A percentile compares a stretch with the other conserved stretches of the same genome.
These are phyloP conservation scores for Littorina saxatilis DNA, from an alignment of 1,140 invertebrate species.

Conservation along the genomic window DNA sequence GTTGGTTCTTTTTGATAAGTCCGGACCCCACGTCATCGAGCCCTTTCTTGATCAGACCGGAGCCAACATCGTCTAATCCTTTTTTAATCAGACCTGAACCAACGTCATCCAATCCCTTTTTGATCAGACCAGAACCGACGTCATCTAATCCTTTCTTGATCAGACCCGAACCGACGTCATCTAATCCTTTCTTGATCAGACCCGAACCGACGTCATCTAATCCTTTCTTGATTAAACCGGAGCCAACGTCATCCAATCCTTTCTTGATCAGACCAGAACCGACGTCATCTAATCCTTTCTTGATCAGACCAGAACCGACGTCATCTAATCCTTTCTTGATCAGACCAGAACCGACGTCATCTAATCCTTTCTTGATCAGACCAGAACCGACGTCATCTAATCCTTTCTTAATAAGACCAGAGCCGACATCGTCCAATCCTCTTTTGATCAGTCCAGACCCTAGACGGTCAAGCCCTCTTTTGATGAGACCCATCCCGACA, in stretches of 20 bases:
- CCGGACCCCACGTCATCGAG: slow-evolving; percentile 21
- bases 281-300: slow-evolving; percentile 7
- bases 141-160: neutral
- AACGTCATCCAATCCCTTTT: neutral
- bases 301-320: slow-evolving; percentile 11
- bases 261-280: slow-evolving; percentile 5
- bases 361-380: slow-evolving; percentile 24
- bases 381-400: neutral
- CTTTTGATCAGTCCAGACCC: slow-evolving; percentile 22
- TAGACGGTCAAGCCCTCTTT: neutral
- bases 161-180: slow-evolving; percentile 28
- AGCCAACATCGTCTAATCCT: slow-evolving; percentile 2
- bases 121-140: neutral
- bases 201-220: slow-evolving; percentile 11
- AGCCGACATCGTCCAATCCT: neutral
- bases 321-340: slow-evolving; percentile 25
- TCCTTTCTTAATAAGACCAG: neutral
- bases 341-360: slow-evolving; percentile 4
- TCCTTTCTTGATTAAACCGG: slow-evolving; percentile 17
- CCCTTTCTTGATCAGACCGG: slow-evolving; percentile 32
- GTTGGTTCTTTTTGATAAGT: slow-evolving; percentile 12
- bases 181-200: slow-evolving; percentile 24
- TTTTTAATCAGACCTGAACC: neutral
- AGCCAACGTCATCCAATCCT: slow-evolving; percentile 1
- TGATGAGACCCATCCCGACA: neutral